Base-by-base conservation (phyloP, 2,888 invertebrate species). In the Ernsta delagoae region DNA sequence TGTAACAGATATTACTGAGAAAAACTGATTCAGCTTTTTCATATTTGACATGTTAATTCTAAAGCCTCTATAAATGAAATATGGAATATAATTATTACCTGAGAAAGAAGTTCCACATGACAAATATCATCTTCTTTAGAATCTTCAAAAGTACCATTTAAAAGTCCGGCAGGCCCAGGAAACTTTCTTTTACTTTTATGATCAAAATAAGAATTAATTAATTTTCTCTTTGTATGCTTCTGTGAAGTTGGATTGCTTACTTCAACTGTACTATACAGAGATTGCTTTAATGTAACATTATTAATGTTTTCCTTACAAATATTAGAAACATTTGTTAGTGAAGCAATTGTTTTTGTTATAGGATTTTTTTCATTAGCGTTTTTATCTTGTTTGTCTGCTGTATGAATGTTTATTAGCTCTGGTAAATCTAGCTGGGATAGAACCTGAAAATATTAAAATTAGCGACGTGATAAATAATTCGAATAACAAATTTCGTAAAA, bases 121-220 rank as follows among this genome's bases (percentile, higher is more conserved):
- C 86, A 83, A 72, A 89, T 80, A 72, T 75, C 81, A 71, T 90
- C 87, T 82, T 91, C 86, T 62, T 82, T 83, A 57, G 81, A 82
- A 69, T 87, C 85, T 73, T 86, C 81, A 68, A 90, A 77, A 12
- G 75, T 82, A 34, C 87, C 86, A 67, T 83, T 84, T n/a, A 93
- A 78, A 12, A 93, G 75, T 0, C 93, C 93, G 57, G 93, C 93
- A 24, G 93, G 93, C 0, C 93, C 93, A 12, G 93, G 93, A 71
- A 93, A 93, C 72, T 92, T 93, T 73, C 93, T 83, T 76, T 93
- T 92, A 59, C 77, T 88, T 74, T 86, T 87, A 56, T 87, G 85
- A 78, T 91, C 84, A 76, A 93, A 93, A 75, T 86, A 85, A 41
- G 87, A 86, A 76, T 87, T 82, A 31, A 93, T 87, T 6, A 92